Conservation (phyloP, 92 coral and sea anemone genomes). For the Diadumene lineata region DNA sequence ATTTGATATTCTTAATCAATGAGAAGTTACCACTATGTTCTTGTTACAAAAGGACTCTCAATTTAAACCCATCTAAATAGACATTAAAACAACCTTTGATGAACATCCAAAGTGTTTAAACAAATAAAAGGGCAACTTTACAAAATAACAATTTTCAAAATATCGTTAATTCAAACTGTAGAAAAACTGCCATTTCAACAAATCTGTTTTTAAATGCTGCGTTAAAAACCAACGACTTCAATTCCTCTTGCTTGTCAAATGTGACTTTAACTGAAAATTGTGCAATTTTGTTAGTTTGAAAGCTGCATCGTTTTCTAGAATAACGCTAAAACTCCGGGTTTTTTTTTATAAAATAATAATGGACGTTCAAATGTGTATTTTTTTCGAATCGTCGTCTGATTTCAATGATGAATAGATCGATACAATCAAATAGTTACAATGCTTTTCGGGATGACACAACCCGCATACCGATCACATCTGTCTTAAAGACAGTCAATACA, state of each 20-base stretch:
- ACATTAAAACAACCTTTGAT: slow-evolving; percentile 17
- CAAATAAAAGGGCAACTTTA: neutral
- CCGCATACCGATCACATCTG: slow-evolving; percentile 24
- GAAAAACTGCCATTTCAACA: too few relatives aligned
- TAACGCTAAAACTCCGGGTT: neutral
- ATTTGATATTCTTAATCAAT: neutral
- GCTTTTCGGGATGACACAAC: neutral
- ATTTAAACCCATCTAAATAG: slow-evolving; percentile 17
- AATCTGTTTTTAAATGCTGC: too few relatives aligned
- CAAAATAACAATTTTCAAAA: neutral
- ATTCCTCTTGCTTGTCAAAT: too few relatives aligned
- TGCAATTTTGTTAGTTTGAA: too few relatives aligned
- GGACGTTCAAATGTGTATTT: neutral
- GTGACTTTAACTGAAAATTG: too few relatives aligned
- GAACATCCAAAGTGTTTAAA: slow-evolving; percentile 19
- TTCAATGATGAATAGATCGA: slow-evolving; percentile 1
- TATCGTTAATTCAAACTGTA: too few relatives aligned
- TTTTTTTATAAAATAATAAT: neutral
- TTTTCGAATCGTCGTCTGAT: neutral
- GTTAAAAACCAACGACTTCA: too few relatives aligned
- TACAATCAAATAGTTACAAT: neutral
- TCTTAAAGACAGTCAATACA: neutral
- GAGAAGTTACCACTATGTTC: neutral
- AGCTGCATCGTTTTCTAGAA: neutral
- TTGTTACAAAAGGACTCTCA: neutral